Evolutionary conservation across 1,140 invertebrate genomes (phyloP), one percentile per base, ranked within the genome.

Genomic region (Philaenus spumarius): DNA sequence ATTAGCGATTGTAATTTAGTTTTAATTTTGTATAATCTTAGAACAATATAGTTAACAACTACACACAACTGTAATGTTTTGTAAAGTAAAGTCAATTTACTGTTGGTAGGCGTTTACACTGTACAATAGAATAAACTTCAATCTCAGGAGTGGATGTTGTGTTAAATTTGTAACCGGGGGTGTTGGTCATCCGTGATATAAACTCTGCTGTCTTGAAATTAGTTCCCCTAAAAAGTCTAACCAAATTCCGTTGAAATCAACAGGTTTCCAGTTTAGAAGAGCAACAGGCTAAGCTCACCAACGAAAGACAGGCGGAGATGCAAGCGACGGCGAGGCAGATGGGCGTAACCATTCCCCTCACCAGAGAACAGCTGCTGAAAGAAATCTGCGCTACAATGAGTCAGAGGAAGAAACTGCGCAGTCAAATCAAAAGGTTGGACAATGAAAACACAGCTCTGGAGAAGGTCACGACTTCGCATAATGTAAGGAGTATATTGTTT

Each of bases 341-440:
- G 57, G 62, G 42, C 34, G 53, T 50, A 42, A 50, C 43, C 15
- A 47, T 46, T 11, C 48, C 46, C 12, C 35, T 63, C 1, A 67
- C 64, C 1, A 83, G 89, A 64, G 89, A 93, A 68, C 83, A 84
- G 62, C 85, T 93, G 64, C 70, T 93, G 39, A 86, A 87, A 68
- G 90, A 95, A 73, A 92, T 95, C 58, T 87, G 84, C 4, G 81
- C 85, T 1, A 92, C 89, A 7, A 72, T 93, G 54, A 79, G 83
- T 2, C 86, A 91, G 54, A 78, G 89, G 12, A 93, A 93, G 70
- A 82, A 87, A 63, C 73, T 94, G 19, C 86, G 90, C 59, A 81
- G 81, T 24, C 86, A 91, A 72, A 75, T 77, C 47, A 58, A 81
- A 53, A 77, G 83, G 71, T 72, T 89, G 67, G 82, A 93, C 68